These are phyloP conservation scores for Echeneis naucrates DNA, from an alignment of 2,797 vertebrate species.

Conservation along the genomic window DNA sequence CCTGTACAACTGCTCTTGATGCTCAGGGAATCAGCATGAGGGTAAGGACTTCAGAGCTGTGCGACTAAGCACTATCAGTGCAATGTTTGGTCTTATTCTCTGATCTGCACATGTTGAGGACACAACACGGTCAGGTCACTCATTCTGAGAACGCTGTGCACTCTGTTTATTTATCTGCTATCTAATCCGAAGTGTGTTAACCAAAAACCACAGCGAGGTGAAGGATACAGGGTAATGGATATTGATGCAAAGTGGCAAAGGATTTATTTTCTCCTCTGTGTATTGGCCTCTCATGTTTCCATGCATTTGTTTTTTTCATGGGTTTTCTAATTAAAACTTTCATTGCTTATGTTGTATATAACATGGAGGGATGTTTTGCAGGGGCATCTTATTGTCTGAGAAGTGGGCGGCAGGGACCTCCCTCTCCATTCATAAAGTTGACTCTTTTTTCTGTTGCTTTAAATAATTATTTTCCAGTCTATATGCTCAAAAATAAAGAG, in stretches of 20 bases:
- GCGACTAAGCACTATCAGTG: constrained; percentile 34
- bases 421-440: constrained; percentile 23
- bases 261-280: constrained; percentile 75
- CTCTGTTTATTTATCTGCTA: constrained; percentile 75
- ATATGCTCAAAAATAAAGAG: constrained; percentile 12
- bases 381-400: constrained; percentile 35
- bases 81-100: constrained; percentile 57
- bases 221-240: constrained; percentile 73
- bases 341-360: constrained; percentile 60
- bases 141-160: constrained; percentile 56
- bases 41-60: constrained; percentile 18
- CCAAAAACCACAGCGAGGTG: constrained; percentile 76
- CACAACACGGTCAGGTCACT: constrained; percentile 50
- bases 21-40: constrained; percentile 36
- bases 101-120: constrained; percentile 60
- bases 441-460: constrained; percentile 32
- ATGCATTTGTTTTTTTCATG: constrained; percentile 75
- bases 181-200: constrained; percentile 73
- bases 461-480: constrained; percentile 44
- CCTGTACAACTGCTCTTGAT: constrained; percentile 21
- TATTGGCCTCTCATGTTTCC: constrained; percentile 69
- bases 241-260: constrained; percentile 69
- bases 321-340: constrained; percentile 78
- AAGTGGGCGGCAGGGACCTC: constrained; percentile 28
- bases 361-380: constrained; percentile 50